Base-by-base conservation (phyloP, 2,888 invertebrate species). In the Megamerina dolium region DNA sequence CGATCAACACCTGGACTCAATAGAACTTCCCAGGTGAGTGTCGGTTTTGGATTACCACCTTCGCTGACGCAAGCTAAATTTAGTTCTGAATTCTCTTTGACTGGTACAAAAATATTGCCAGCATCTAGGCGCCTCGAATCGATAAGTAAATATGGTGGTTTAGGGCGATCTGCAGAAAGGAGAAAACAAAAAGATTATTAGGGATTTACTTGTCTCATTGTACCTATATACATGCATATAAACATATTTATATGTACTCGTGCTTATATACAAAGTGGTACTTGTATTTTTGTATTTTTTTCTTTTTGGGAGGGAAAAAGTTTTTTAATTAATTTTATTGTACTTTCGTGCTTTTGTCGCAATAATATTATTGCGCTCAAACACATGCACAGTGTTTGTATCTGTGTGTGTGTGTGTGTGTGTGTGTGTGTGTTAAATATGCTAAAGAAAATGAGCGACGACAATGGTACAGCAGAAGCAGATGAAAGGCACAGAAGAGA, bases 51-150 rank as follows among this genome's bases (percentile, higher is more conserved):
- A 59, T 83, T 79, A 33, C 82, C 82, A 69, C 89, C 89, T 71
- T 90, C 89, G 48, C 87, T 87, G n/a, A 88, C 82, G 63, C 91
- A 91, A 52, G 85, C 81, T 51, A 91, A 80, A 47, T 83, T 83
- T 26, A 91, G 75, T 61, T 87, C 84, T 21, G 85, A 83, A 66
- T 87, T 87, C 68, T 91, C 90, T 57, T 87, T 79, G 16, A 90
- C 88, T 1, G 90, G 90, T 56, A 89, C 85, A 76, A 89, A 89
- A 50, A 85, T 83, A 73, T 89, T 89, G 51, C 88, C 87, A 0
- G 88, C 85, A 73, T 89, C 89, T 60, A 89, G 75, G 18, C 88
- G 81, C 34, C 87, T 76, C 29, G 88, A 87, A 71, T 91, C 91
- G 68, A 90, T 87, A 63, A 88, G 80, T 59, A 91, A 76, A 73